phyloP scores from a whole-genome alignment of 2,113 vertebrate genomes.

The Apus apus region DNA sequence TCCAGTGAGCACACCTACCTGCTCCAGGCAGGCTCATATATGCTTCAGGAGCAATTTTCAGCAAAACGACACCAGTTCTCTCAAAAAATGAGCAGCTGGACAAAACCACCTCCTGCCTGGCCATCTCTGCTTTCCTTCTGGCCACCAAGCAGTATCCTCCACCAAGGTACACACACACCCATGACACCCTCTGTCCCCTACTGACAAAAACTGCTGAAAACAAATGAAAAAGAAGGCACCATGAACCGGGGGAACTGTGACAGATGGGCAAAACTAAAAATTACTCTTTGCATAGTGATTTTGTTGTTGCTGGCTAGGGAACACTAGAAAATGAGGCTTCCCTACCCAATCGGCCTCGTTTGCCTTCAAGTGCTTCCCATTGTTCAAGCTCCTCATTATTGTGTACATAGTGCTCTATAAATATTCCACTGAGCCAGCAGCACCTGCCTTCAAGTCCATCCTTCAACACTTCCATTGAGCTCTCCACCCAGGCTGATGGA shows the following conservation, averaged over 20 bases:
- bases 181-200: too few relatives aligned
- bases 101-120: not conserved
- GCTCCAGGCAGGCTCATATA: not conserved
- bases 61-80: not conserved
- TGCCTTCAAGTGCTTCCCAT: not conserved
- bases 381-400: not conserved
- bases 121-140: not conserved
- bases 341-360: not conserved
- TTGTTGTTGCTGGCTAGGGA: not conserved
- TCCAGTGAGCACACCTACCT: not conserved
- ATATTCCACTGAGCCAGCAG: not conserved
- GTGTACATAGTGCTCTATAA: not conserved
- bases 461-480: not conserved
- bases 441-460: not conserved
- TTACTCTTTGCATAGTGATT: not conserved
- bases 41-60: not conserved
- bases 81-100: not conserved
- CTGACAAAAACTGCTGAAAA: not conserved
- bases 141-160: too few relatives aligned
- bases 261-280: not conserved
- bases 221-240: not conserved
- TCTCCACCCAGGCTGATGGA: not conserved
- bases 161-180: accelerated
- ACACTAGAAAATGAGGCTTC: not conserved
- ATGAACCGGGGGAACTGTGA: not conserved